Base-by-base conservation (phyloP, 1,140 invertebrate species). In the Probaryconus sp. region DNA sequence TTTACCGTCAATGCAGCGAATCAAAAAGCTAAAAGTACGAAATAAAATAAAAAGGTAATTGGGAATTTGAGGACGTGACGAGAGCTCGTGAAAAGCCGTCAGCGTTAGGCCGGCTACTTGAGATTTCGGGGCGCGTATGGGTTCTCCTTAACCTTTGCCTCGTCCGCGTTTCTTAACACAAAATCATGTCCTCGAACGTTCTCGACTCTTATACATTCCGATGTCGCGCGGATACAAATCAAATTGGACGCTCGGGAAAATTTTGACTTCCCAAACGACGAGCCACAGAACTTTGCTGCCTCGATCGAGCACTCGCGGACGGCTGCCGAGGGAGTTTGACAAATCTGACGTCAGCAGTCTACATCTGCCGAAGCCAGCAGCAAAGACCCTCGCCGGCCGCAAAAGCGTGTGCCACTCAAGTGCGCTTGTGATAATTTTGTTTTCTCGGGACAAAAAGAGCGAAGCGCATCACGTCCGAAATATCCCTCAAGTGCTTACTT, bases 111-210 rank as follows among this genome's bases (percentile, higher is more conserved):
- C 53, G 50, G 70, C 83, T 85, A 80, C 81, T 87, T 87, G 79
- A 83, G 78, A 85, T 85, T 87, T 83, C 79, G 72, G 43, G 5
- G 65, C 83, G 83, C 84, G 82, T 84, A 76, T 78, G 58, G 48
- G 50, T 65, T 77, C 80, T 77, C 61, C 80, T 81, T 80, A 83
- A 82, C 80, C 83, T 85, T 73, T 84, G 84, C 83, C 71, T 81
- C 83, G 85, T 87, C 48, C 77, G 83, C 83, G 82, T 86, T 85
- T 86, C 84, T 86, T 81, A 83, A 85, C 80, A 63, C 75, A 45
- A 50, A 77, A 79, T 81, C 73, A 76, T 21, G 24, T 42, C 21
- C 43, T 47, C 63, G 63, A 16, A 51, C 67, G 40, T 55, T 73
- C 64, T 7, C 38, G 31, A 63, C 58, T 69, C 68, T 76, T 72